Evolutionary conservation across 2,888 invertebrate genomes (phyloP), one percentile per base, ranked within the genome.

Genomic region (Synergus gifuensis): DNA sequence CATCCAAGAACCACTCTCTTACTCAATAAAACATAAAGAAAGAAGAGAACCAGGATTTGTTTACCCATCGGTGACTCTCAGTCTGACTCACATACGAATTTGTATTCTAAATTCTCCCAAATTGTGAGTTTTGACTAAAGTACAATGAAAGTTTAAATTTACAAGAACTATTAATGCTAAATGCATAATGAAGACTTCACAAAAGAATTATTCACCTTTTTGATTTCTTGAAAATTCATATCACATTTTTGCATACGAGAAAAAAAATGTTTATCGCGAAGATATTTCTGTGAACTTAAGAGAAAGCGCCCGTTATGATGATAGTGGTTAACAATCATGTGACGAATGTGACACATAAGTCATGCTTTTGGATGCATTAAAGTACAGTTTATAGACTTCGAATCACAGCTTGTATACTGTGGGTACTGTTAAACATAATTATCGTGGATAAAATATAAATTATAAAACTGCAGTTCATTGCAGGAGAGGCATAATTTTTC

Each of bases 391-490:
- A n/a, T 28, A 28, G 18, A 66, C 42, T 28, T 3, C 28, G 28
- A 28, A 28, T 28, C 14, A 46, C 22, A 46, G 64, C 49, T 18
- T 49, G 28, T 69, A 69, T 22, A 28, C 36, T 49, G 49, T 69
- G 69, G 49, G 49, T n/a, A 69, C 54, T 73, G 73, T 28, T 54
- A 54, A 46, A 54, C 73, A 73, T 73, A 73, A 73, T 73, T 73
- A 54, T 73, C 54, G 54, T 54, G 36, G n/a, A 28, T 49, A 54
- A 73, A 36, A 54, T 73, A 73, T 73, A 73, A 73, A 73, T 73
- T 73, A 73, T 73, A 54, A 73, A 49, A 73, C 36, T 73, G 54
- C 54, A 73, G 46, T 49, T 73, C 54, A 73, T 49, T 54, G 22
- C 22, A 28, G 49, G 36, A 36, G 49, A 69, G 46, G 49, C 69